Conservation (phyloP, 1,140 invertebrate genomes). For the Cecropterus lyciades region DNA sequence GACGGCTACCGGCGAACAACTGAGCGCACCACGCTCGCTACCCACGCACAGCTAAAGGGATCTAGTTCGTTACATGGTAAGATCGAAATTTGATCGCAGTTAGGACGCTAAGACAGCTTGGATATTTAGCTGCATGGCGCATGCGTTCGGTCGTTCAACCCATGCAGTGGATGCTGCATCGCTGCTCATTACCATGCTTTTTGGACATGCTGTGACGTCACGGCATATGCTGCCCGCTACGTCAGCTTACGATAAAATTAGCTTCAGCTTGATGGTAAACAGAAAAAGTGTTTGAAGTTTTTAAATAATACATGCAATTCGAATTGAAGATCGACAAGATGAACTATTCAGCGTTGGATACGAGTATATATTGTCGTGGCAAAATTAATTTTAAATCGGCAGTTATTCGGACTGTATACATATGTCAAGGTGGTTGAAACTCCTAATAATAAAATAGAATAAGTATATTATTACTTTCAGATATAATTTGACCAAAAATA, state of each 20-base stretch:
- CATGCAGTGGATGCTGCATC: slow-evolving; percentile 67
- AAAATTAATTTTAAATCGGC: too few species aligned
- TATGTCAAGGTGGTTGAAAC: too few species aligned
- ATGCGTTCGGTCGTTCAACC: slow-evolving; percentile 72
- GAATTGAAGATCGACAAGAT: too few species aligned
- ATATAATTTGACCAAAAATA: too few species aligned
- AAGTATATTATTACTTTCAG: too few species aligned
- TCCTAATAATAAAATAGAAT: too few species aligned
- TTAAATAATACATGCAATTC: too few species aligned
- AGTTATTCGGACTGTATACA: too few species aligned
- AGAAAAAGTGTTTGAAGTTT: too few species aligned
- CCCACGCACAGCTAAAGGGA: slow-evolving; percentile 59
- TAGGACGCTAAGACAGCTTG: slow-evolving; percentile 72
- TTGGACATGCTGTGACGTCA: slow-evolving; percentile 41
- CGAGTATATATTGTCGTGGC: too few species aligned
- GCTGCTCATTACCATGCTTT: slow-evolving; percentile 53
- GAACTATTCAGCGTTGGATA: too few species aligned
- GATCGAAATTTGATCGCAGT: slow-evolving; percentile 82
- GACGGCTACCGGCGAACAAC: slow-evolving; percentile 52
- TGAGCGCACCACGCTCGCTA: slow-evolving; percentile 44
- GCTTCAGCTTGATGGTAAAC: too few species aligned
- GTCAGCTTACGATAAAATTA: neutral
- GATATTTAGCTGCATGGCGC: slow-evolving; percentile 67
- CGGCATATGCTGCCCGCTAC: slow-evolving; percentile 9
- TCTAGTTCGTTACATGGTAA: slow-evolving; percentile 76